phyloP scores from a whole-genome alignment of 2,797 vertebrate species.

The Alauda arvensis region DNA sequence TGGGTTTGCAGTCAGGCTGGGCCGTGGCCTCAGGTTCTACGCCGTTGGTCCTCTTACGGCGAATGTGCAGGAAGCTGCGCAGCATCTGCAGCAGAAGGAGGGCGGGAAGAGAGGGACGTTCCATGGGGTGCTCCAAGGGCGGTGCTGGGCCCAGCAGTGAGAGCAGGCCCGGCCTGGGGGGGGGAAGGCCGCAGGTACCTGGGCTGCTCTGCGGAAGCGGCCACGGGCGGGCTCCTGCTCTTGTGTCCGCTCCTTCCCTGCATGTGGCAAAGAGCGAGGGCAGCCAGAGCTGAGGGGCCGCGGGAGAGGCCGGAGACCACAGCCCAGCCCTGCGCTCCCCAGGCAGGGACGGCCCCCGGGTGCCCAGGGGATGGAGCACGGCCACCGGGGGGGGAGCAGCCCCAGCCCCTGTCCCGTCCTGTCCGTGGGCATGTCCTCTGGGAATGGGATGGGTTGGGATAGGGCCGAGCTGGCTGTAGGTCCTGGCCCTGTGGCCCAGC shows the following conservation, averaged over 20 bases:
- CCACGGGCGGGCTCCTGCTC: not conserved
- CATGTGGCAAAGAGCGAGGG: not conserved
- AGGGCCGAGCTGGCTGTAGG: not conserved
- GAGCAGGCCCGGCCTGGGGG: not conserved
- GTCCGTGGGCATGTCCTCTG: not conserved
- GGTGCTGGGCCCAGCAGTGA: not conserved
- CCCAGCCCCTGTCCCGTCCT: not conserved
- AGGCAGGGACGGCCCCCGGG: not conserved
- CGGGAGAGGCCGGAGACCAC: rapidly evolving
- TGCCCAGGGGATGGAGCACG: not conserved
- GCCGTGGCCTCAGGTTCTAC: too few species aligned
- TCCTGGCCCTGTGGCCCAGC: not conserved
- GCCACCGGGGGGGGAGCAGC: rapidly evolving
- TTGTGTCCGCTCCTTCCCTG: rapidly evolving
- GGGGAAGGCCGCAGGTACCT: not conserved
- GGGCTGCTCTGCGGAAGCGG: too few species aligned
- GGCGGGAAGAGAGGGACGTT: too few species aligned
- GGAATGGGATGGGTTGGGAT: not conserved
- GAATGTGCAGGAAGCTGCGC: too few species aligned
- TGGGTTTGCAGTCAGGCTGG: too few species aligned
- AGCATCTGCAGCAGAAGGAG: too few species aligned
- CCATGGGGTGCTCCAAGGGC: not conserved
- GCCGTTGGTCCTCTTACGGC: too few species aligned
- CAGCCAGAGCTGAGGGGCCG: not conserved
- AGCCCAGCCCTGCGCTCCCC: not conserved